Percentiles rank a stretch among this genome's conserved stretches.
Conservation (phyloP, 2,888 invertebrate species). For the Noctua janthina region DNA sequence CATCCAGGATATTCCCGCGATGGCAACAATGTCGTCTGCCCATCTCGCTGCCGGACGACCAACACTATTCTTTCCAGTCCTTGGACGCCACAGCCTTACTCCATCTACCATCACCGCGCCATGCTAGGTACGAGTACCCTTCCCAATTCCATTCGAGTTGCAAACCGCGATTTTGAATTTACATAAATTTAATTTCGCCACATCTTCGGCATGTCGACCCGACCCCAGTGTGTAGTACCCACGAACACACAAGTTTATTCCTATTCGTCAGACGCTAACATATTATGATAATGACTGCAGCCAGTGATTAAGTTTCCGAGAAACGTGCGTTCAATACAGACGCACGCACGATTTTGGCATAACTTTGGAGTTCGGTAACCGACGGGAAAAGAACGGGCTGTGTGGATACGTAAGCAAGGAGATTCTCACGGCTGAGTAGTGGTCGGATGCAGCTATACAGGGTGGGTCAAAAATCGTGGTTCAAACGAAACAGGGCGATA, state of each 20-base stretch:
- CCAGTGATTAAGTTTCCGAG: conserved; percentile 46
- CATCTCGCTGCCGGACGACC: too few species aligned
- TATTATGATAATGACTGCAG: conserved; percentile 35
- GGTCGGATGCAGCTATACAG: neutral
- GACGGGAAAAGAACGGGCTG: neutral
- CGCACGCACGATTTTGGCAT: conserved; percentile 40
- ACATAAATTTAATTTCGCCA: neutral
- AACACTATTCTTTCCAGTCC: too few species aligned
- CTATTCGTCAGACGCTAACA: neutral
- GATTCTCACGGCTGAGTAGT: neutral
- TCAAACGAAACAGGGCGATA: too few species aligned
- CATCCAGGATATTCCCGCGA: too few species aligned
- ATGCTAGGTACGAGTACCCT: too few species aligned
- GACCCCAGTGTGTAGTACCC: neutral
- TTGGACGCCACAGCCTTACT: too few species aligned
- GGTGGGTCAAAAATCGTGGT: too few species aligned
- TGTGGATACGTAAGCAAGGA: neutral
- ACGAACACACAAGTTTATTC: neutral
- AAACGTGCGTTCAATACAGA: conserved; percentile 32
- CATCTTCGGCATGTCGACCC: neutral
- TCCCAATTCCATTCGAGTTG: too few species aligned
- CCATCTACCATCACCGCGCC: too few species aligned
- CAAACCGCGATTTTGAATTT: too few species aligned
- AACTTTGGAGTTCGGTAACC: conserved; percentile 28
- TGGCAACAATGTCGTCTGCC: too few species aligned